Percentiles rank a stretch among this genome's conserved stretches.
Evolutionary conservation across 2,888 invertebrate genomes (phyloP).

Genomic region (Orchesellides sinensis): DNA sequence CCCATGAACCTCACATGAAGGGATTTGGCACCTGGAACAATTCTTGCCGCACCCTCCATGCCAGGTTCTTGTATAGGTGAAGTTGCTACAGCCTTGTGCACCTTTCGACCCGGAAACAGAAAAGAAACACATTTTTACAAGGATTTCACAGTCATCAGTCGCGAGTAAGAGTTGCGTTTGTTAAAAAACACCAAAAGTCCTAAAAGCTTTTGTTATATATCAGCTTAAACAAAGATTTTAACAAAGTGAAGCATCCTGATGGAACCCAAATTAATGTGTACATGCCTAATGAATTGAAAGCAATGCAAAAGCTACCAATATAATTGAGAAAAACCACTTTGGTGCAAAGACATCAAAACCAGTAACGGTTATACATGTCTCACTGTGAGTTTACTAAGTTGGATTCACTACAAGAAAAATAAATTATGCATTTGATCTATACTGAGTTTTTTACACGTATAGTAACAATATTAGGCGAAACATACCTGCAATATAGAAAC

Average conservation of each 20-base stretch:
- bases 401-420: no score
- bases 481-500: constrained; percentile 68
- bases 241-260: no score
- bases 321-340: no score
- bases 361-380: no score
- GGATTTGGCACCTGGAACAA: constrained; percentile 67
- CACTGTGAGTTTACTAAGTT: no score
- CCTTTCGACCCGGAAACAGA: constrained; percentile 73
- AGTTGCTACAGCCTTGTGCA: constrained; percentile 94
- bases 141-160: constrained; percentile 69
- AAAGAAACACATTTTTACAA: constrained; percentile 70
- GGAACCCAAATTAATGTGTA: no score
- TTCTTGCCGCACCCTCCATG: constrained; percentile 79
- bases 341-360: no score
- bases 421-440: no score
- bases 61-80: constrained; percentile 90
- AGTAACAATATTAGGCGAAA: constrained; percentile 58
- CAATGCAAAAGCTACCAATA: no score
- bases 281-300: no score
- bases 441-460: constrained; percentile 4
- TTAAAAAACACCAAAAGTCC: background rate
- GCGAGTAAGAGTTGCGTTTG: background rate
- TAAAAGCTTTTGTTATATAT: background rate
- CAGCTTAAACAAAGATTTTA: no score
- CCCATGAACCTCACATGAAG: constrained; percentile 75